These are phyloP conservation scores for Agrochola lychnidis DNA, from an alignment of 2,888 invertebrate species.

Conservation along the genomic window DNA sequence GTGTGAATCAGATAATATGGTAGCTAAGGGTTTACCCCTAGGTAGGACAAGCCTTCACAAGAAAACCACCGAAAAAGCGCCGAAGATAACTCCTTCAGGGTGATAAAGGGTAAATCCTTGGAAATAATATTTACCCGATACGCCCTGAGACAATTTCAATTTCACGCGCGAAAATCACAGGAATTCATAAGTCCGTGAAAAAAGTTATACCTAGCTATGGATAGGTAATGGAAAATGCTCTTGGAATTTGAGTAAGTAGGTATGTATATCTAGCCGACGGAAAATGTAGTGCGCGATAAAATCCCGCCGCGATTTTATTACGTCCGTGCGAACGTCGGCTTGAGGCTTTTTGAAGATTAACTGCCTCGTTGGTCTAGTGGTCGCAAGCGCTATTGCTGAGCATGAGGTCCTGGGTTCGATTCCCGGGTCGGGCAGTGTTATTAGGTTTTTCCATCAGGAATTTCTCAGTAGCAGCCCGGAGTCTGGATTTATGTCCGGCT, in stretches of 20 bases:
- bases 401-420: too few relatives aligned
- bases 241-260: background rate
- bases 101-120: slow-evolving; percentile 65
- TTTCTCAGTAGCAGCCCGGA: too few relatives aligned
- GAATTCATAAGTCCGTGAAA: slow-evolving; percentile 44
- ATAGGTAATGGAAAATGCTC: slow-evolving; percentile 12
- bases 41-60: background rate
- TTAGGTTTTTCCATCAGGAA: too few relatives aligned
- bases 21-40: background rate
- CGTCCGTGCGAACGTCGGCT: too few relatives aligned
- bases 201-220: slow-evolving; percentile 29
- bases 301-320: too few relatives aligned
- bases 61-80: slow-evolving; percentile 37
- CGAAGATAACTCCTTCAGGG: slow-evolving; percentile 31
- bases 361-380: too few relatives aligned
- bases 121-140: slow-evolving; percentile 56
- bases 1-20: background rate
- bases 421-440: too few relatives aligned
- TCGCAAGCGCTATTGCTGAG: too few relatives aligned
- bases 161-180: slow-evolving; percentile 70
- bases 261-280: too few relatives aligned
- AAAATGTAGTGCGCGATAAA: too few relatives aligned
- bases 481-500: too few relatives aligned
- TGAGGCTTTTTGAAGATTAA: too few relatives aligned
- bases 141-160: slow-evolving; percentile 67